phyloP scores from a whole-genome alignment of 2,113 vertebrate genomes.

The Zeus faber region DNA sequence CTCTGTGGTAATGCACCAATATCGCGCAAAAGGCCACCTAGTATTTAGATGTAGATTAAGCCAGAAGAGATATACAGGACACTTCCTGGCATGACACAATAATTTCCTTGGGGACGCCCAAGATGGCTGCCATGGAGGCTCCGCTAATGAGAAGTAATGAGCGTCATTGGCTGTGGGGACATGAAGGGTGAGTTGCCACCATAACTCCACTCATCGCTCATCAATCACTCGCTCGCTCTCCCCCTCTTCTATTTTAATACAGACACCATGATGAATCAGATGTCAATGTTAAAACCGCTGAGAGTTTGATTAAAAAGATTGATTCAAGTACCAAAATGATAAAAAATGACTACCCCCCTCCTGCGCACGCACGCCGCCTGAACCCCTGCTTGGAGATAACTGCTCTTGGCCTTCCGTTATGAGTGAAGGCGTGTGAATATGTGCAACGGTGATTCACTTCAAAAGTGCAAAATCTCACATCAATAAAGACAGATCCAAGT shows the following conservation, averaged over 20 bases:
- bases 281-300: neutral
- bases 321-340: neutral
- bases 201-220: neutral
- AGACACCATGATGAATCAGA: neutral
- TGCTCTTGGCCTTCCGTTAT: too few relatives aligned
- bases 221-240: neutral
- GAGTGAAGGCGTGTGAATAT: too few relatives aligned
- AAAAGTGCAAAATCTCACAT: too few relatives aligned
- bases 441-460: too few relatives aligned
- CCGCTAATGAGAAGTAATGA: slow-evolving; percentile 18
- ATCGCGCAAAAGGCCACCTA: too few relatives aligned
- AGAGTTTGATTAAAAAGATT: slow-evolving; percentile 1
- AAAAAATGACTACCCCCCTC: neutral
- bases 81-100: slow-evolving; percentile 39
- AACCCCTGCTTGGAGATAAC: neutral
- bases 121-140: slow-evolving; percentile 34
- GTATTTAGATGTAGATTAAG: slow-evolving; percentile 21
- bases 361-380: neutral
- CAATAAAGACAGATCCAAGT: too few relatives aligned
- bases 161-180: slow-evolving; percentile 3
- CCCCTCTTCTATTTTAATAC: too few relatives aligned
- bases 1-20: too few relatives aligned
- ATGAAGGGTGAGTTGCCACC: neutral
- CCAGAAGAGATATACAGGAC: slow-evolving; percentile 35
- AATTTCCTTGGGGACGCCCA: slow-evolving; percentile 49